These are phyloP conservation scores for Sitta carolinensis DNA, from an alignment of 2,797 vertebrate genomes.

Conservation along the genomic window DNA sequence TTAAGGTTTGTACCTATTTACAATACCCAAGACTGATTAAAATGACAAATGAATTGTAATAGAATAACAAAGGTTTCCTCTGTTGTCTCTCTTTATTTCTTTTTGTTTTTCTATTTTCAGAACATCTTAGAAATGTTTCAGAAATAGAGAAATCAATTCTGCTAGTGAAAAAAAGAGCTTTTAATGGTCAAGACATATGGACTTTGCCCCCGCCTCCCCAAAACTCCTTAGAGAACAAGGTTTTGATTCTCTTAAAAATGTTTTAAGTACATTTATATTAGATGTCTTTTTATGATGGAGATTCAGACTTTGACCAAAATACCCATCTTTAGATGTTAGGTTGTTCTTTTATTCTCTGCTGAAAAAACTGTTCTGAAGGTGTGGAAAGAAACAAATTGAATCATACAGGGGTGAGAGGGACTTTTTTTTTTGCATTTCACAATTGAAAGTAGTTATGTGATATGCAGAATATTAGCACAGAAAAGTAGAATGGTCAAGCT, in stretches of 20 bases:
- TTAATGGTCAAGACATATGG: not conserved
- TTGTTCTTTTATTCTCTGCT: not conserved
- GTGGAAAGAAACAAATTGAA: not conserved
- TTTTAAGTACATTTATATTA: not conserved
- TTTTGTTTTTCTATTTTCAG: not conserved
- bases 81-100: not conserved
- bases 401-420: not conserved
- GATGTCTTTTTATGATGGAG: not conserved
- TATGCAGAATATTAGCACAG: not conserved
- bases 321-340: not conserved
- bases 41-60: not conserved
- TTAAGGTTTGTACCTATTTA: not conserved
- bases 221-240: not conserved
- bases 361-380: not conserved
- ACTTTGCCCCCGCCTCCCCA: not conserved
- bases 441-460: not conserved
- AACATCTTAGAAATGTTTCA: not conserved
- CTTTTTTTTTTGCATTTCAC: not conserved
- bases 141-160: not conserved
- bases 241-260: not conserved
- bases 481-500: not conserved
- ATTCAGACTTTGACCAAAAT: not conserved
- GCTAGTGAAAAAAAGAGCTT: not conserved
- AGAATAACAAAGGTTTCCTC: not conserved
- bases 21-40: not conserved